Percentiles rank a stretch among this genome's conserved stretches.
phyloP scores from a whole-genome alignment of 2,888 invertebrate species.

The Arctia plantaginis region DNA sequence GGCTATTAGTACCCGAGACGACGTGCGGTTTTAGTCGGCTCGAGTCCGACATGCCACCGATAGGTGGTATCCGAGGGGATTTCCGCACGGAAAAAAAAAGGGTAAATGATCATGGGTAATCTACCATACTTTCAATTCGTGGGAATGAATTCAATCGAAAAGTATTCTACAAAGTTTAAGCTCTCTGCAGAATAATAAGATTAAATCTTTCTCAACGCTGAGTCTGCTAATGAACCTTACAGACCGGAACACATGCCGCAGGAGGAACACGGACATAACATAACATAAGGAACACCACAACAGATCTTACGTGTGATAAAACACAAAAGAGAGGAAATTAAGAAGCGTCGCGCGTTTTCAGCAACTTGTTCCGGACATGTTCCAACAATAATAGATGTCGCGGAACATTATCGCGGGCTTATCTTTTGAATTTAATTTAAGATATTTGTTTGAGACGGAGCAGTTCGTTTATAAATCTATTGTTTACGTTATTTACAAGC shows the following conservation, averaged over 20 bases:
- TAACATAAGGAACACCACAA: conserved; percentile 6
- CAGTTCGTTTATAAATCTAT: conserved; percentile 2
- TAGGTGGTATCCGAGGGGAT: too few relatives aligned
- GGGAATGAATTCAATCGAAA: too few relatives aligned
- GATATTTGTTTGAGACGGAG: not conserved
- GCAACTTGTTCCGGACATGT: conserved; percentile 11
- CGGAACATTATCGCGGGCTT: conserved; percentile 9
- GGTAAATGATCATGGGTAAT: too few relatives aligned
- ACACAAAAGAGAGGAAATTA: conserved; percentile 22
- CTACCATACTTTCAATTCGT: too few relatives aligned
- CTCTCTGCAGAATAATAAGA: not conserved
- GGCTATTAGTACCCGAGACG: too few relatives aligned
- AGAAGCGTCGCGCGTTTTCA: conserved; percentile 12
- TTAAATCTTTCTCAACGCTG: not conserved
- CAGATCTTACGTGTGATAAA: conserved; percentile 17
- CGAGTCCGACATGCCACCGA: too few relatives aligned
- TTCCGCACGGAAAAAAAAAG: too few relatives aligned
- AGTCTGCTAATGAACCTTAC: not conserved
- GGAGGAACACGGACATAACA: not conserved
- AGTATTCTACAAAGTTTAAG: not conserved
- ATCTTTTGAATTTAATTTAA: conserved; percentile 15
- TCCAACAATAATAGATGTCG: not conserved
- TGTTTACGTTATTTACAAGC: not conserved
- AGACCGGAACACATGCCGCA: not conserved
- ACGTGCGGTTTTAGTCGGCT: too few relatives aligned